Percentiles rank a stretch among this genome's conserved stretches.
Conservation (phyloP, 2,888 invertebrate species). For the Ligdia adustata region DNA sequence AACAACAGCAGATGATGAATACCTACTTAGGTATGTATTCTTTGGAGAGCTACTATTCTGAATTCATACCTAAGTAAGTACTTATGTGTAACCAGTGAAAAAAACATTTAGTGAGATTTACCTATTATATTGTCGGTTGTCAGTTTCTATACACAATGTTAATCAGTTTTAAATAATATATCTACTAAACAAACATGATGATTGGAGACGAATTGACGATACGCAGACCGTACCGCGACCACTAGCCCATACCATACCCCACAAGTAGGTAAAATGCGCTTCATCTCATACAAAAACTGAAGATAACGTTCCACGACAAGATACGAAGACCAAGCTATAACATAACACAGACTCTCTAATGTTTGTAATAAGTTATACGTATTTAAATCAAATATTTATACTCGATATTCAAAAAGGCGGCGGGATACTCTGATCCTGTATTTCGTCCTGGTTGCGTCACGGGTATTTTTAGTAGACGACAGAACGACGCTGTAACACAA, state of each 20-base stretch:
- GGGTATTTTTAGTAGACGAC: constrained; percentile 75
- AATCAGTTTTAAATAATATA: constrained; percentile 17
- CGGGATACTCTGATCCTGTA: background rate
- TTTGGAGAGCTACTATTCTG: too few relatives aligned
- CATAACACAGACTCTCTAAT: constrained; percentile 21
- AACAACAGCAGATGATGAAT: too few relatives aligned
- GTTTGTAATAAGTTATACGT: constrained; percentile 10
- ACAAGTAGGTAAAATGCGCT: background rate
- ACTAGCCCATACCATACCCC: background rate
- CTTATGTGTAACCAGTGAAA: too few relatives aligned
- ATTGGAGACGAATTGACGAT: constrained; percentile 13
- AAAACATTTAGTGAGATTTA: too few relatives aligned
- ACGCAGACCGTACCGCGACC: constrained; percentile 11
- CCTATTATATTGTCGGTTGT: too few relatives aligned
- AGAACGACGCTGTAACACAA: constrained; percentile 67
- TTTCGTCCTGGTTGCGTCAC: constrained; percentile 70
- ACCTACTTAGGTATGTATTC: too few relatives aligned
- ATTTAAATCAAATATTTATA: constrained; percentile 79
- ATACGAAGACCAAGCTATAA: constrained; percentile 16
- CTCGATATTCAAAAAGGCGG: constrained; percentile 21
- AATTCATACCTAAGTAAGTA: too few relatives aligned
- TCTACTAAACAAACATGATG: constrained; percentile 6
- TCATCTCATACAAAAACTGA: constrained; percentile 13
- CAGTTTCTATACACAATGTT: too few relatives aligned
- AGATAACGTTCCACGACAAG: constrained; percentile 7